Base-by-base conservation (phyloP, 2,888 invertebrate genomes). In the Agonopterix alstromeriana region DNA sequence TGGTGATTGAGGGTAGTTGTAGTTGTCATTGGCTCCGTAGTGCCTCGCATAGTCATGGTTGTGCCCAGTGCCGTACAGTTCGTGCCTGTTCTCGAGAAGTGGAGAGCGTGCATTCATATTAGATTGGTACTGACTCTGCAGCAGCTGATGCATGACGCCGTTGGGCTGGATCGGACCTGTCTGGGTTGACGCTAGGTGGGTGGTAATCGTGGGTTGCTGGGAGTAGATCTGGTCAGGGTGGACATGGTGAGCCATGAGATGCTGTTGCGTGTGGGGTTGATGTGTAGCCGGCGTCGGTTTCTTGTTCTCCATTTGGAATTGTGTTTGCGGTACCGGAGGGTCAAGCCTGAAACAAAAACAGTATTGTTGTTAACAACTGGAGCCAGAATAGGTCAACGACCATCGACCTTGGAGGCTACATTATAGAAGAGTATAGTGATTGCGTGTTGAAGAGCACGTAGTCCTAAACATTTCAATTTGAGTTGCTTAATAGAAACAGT, bases 231-330 rank as follows among this genome's bases (percentile, higher is more conserved):
- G 88, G 36, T 85, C 90, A 27, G 85, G 82, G 50, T 88, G 88
- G 3, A 85, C 85, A 63, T 88, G 89, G 51, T 89, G 89, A 8
- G 87, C 82, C 81, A 88, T 79, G 0, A 83, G 61, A 50, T 86
- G 87, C 55, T 83, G 84, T 49, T 87, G 86, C 1, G 82, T 82
- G 14, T 89, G 82, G 42, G 91, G 90, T 71, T 91, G 91, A 55
- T 91, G 91, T 44, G 90, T 87, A 11, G 89, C 85, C 43, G 90
- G 88, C 36, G 75, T 70, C 52, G 77, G 61, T 65, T 90, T 91
- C 77, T 93, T 93, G 74, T 90, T 91, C 79, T 93, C 93, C 93
- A 93, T 93, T 73, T 89, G 73, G 82, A 89, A 79, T 78, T 84
- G 77, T 53, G 80, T 84, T 72, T 91, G 92, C 58, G 92, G 88